Conservation (phyloP, 2,113 vertebrate species). For the Anolis sagrei region DNA sequence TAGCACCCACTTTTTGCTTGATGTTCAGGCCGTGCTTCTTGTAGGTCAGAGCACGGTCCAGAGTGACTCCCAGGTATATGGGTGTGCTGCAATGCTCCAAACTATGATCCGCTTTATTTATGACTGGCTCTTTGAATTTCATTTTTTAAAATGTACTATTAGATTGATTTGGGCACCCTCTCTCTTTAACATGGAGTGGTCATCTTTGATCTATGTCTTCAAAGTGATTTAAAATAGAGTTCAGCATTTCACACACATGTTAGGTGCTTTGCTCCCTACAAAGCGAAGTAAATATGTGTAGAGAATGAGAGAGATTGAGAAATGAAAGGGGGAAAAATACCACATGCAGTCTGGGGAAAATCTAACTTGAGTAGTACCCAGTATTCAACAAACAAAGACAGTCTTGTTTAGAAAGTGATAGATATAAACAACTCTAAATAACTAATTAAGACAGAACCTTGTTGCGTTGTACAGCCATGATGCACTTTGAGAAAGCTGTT, state of each 20-base stretch:
- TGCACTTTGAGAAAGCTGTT: slow-evolving; percentile 61
- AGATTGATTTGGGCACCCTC: not conserved
- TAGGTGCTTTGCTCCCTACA: slow-evolving; percentile 46
- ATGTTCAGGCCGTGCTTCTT: no score
- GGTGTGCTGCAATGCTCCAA: no score
- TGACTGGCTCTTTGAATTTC: not conserved
- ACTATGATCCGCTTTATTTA: no score
- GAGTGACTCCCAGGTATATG: no score
- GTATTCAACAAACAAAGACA: slow-evolving; percentile 36
- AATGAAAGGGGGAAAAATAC: not conserved
- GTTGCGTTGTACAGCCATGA: slow-evolving; percentile 45
- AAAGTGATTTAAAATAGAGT: slow-evolving; percentile 56
- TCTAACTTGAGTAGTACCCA: slow-evolving; percentile 28
- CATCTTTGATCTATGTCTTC: slow-evolving; percentile 53
- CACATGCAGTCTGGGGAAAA: slow-evolving; percentile 27
- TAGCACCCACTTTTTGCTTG: no score
- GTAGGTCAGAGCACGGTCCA: no score
- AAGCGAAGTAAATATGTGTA: slow-evolving; percentile 35
- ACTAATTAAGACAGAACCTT: slow-evolving; percentile 42
- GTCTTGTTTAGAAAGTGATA: slow-evolving; percentile 38
- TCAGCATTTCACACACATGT: slow-evolving; percentile 44
- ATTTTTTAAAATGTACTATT: not conserved
- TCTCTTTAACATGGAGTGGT: not conserved
- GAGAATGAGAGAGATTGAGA: not conserved
- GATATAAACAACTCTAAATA: slow-evolving; percentile 62